A percentile compares a stretch with the other conserved stretches of the same genome.
Conservation (phyloP, 2,888 invertebrate species). For the Dorcus parallelipipedus region DNA sequence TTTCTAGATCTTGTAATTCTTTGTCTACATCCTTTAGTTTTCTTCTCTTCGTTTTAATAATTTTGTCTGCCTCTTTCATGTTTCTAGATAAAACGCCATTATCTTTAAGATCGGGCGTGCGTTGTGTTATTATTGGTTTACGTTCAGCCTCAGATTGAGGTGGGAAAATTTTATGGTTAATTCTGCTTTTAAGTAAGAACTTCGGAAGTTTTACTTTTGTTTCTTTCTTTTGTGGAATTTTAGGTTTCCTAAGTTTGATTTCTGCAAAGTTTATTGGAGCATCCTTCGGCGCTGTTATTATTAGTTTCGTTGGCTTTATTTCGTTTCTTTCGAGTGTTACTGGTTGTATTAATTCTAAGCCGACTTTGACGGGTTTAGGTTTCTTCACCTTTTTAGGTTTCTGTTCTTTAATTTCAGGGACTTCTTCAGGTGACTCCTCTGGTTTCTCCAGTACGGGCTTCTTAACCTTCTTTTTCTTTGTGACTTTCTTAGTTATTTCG, state of each 20-base stretch:
- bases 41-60: slow-evolving; percentile 39
- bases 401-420: slow-evolving; percentile 19
- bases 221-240: slow-evolving; percentile 36
- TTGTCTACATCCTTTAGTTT: slow-evolving; percentile 43
- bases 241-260: slow-evolving; percentile 59
- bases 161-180: slow-evolving; percentile 55
- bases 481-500: slow-evolving; percentile 3
- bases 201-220: slow-evolving; percentile 54
- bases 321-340: slow-evolving; percentile 61
- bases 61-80: slow-evolving; percentile 48
- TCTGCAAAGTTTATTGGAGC: slow-evolving; percentile 60
- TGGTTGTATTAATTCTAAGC: slow-evolving; percentile 43
- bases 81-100: slow-evolving; percentile 51
- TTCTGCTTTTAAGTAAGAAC: slow-evolving; percentile 67
- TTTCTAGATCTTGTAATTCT: slow-evolving; percentile 45
- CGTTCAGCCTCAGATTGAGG: slow-evolving; percentile 39
- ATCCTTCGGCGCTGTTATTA: slow-evolving; percentile 55
- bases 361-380: slow-evolving; percentile 28
- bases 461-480: slow-evolving; percentile 16
- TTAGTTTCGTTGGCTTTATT: slow-evolving; percentile 58
- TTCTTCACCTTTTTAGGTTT: slow-evolving; percentile 26
- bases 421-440: slow-evolving; percentile 19
- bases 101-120: slow-evolving; percentile 41
- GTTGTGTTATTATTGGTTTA: slow-evolving; percentile 39
- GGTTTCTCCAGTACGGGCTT: slow-evolving; percentile 15